Base-by-base conservation (phyloP, 2,888 invertebrate species). In the Lysandra bellargus region DNA sequence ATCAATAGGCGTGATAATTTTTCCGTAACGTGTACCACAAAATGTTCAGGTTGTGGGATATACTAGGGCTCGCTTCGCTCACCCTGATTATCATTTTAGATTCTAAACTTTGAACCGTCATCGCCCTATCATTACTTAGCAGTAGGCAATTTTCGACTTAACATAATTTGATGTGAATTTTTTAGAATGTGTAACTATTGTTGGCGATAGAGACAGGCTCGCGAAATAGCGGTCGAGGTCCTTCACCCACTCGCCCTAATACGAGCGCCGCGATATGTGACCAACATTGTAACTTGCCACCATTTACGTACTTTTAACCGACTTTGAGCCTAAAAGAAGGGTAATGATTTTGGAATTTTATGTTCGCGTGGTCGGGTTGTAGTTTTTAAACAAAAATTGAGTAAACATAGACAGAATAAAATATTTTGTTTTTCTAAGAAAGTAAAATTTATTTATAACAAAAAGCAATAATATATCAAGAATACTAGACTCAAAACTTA, bases 141-240 rank as follows among this genome's bases (percentile, higher is more conserved):
- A 5, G 5, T 30, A 64, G 64, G 12, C 64, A 30, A 64, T 69
- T 69, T 33, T 69, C 9, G 37, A 33, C 14, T 69, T 37, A 69
- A 14, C 69, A 37, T 69, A 69, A 80, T 78, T 74, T 30, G 60
- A 72, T 79, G 79, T 79, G 60, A 79, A 79, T 79, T 74, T 60
- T 60, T 40, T 79, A 30, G 44, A 74, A 64, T 78, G 49, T 75
- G 61, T 78, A 78, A 78, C 78, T 81, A 79, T 79, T 80, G 80
- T 80, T 79, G 53, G 79, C 81, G 79, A 79, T 23, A 80, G 81
- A 78, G 86, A 89, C 87, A 86, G 87, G 86, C 87, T 82, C 83
- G 84, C 84, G 85, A 87, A 90, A 91, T 90, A 90, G 89, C 89
- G 91, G 90, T 89, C 91, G 91, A 91, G 91, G 91, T 88, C 89